These are phyloP conservation scores for Ophthalmolycus amberensis DNA, from an alignment of 2,113 vertebrate genomes.

Conservation along the genomic window DNA sequence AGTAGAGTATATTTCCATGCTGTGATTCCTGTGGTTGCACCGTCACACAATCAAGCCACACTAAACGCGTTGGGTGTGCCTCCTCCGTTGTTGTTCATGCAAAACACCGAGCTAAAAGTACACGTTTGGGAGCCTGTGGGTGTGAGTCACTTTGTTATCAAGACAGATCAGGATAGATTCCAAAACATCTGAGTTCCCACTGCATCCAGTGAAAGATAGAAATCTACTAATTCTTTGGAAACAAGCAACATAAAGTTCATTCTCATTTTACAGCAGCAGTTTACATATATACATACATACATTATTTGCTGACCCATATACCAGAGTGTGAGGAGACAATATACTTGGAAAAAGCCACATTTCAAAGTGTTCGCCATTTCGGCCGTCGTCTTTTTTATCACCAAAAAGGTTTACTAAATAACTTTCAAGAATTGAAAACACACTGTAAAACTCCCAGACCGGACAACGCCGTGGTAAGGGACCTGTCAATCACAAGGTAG, in stretches of 20 bases:
- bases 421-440: neutral
- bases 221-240: neutral
- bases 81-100: neutral
- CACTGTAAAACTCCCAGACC: neutral
- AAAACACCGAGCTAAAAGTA: neutral
- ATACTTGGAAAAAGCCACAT: neutral
- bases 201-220: neutral
- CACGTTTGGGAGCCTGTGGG: neutral
- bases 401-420: too few relatives aligned
- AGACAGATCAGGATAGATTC: neutral
- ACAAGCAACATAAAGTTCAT: neutral
- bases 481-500: neutral
- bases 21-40: neutral
- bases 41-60: too few relatives aligned
- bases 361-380: neutral
- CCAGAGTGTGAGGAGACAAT: neutral
- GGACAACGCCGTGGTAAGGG: neutral
- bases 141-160: neutral
- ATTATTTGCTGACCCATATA: neutral
- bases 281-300: neutral
- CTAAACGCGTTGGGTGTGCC: neutral
- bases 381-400: too few relatives aligned
- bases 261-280: conserved; percentile 6
- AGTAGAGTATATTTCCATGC: neutral
- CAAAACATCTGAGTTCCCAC: neutral